phyloP scores from a whole-genome alignment of 2,113 vertebrate genomes.

The Pollimyrus isidori region DNA sequence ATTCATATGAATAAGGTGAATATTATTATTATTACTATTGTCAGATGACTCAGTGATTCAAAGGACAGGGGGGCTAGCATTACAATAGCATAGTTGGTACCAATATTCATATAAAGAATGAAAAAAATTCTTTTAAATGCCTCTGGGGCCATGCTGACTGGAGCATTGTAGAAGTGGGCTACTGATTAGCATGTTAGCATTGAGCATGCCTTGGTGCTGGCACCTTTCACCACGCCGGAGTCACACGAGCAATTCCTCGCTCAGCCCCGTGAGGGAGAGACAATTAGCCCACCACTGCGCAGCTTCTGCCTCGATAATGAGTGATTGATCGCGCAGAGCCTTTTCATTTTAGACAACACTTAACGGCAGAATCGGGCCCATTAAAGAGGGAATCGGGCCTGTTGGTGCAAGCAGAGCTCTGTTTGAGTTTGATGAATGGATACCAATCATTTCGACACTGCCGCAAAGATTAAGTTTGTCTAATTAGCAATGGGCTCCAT shows the following conservation, averaged over 20 bases:
- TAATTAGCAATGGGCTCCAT: conserved; percentile 10
- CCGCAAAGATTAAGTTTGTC: background rate
- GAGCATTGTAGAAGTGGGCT: background rate
- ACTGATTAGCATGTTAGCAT: background rate
- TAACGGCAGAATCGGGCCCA: conserved; percentile 14
- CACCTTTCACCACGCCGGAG: background rate
- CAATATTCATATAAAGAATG: background rate
- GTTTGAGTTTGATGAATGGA: conserved; percentile 11
- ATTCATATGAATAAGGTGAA: background rate
- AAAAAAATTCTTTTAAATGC: background rate
- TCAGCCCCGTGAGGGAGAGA: conserved; percentile 2
- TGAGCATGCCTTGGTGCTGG: background rate
- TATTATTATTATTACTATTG: background rate
- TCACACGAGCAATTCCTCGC: background rate
- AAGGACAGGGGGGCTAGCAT: background rate
- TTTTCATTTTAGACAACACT: conserved; percentile 4
- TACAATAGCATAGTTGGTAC: background rate
- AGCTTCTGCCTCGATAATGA: background rate
- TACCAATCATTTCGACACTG: background rate
- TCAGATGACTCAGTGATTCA: background rate
- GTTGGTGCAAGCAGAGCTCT: background rate
- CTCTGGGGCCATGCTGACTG: background rate
- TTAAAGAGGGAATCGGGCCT: background rate
- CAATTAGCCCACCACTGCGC: conserved; percentile 5
- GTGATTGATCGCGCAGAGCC: background rate